Base-by-base conservation (phyloP, 2,797 vertebrate genomes). In the Anniella stebbinsi region DNA sequence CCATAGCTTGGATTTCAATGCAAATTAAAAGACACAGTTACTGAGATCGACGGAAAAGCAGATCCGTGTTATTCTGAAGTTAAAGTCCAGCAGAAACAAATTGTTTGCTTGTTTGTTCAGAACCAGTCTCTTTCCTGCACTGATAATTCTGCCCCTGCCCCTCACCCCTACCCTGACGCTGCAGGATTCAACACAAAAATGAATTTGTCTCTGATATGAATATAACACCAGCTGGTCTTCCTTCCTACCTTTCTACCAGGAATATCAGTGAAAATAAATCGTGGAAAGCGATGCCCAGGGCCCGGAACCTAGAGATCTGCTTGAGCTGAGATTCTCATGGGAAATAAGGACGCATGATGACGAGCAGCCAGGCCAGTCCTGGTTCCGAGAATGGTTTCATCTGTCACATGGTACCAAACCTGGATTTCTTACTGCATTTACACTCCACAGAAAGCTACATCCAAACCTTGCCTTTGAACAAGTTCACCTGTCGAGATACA, bases 21-120 rank as follows among this genome's bases (percentile, higher is more conserved):
- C 92, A 94, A 94, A 94, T 89, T 92, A 33, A 78, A 89, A 70
- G 23, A 30, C 66, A 41, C 25, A 63, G 93, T 2, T 2, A 63
- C 60, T 6, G 15, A 21, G 60, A 25, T 89, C 91, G 78, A 88
- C 0, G 86, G 60, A 89, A n/a, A 87, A 87, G 77, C 2, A 81
- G 72, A 66, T 38, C 23, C 1, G 0, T 2, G 3, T 66, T 93
- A 93, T 93, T 90, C 77, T 81, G 67, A 63, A n/a, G 36, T 57
- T 85, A 84, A 60, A 2, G n/a, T 48, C 86, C 4, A 12, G 54
- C 7, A 48, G 41, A 67, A 89, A 60, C 0, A 0, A 38, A 9
- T n/a, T 6, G 2, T 28, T 8, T 67, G 2, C 11, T 8, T 67
- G 67, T 21, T 38, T 38, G 10, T 84, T 66, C 77, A 90, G 90